These are phyloP conservation scores for Sarcophaga subvicina DNA, from an alignment of 2,888 invertebrate genomes.

Conservation along the genomic window DNA sequence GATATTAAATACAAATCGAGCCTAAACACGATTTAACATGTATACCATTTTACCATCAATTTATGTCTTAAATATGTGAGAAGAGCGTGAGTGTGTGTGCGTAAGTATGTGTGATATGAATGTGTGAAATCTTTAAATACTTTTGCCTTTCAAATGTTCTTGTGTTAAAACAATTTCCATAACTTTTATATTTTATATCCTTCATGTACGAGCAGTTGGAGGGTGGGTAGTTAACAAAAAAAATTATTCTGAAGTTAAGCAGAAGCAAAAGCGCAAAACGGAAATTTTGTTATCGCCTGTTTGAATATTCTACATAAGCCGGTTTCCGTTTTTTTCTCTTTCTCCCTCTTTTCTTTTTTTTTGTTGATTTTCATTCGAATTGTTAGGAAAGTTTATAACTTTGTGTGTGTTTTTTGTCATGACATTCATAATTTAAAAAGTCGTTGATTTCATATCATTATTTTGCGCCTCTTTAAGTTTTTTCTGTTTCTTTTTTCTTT, in stretches of 20 bases:
- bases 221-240: background rate
- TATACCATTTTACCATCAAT: background rate
- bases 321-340: background rate
- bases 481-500: background rate
- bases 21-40: constrained; percentile 55
- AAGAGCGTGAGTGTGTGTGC: background rate
- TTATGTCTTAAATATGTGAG: constrained; percentile 9
- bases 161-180: constrained; percentile 34
- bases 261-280: background rate
- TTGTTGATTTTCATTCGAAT: background rate
- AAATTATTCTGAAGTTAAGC: background rate
- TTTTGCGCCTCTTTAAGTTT: constrained; percentile 9
- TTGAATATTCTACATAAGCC: background rate
- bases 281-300: background rate
- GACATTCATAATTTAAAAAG: background rate
- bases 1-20: constrained; percentile 41
- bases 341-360: too few species aligned
- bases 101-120: constrained; percentile 2
- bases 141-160: constrained; percentile 3
- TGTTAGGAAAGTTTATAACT: background rate
- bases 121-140: constrained; percentile 27
- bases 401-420: background rate
- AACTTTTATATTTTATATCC: background rate
- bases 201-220: background rate
- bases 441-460: constrained; percentile 2